These are phyloP conservation scores for Todus mexicanus DNA, from an alignment of 2,797 vertebrate species.

Conservation along the genomic window DNA sequence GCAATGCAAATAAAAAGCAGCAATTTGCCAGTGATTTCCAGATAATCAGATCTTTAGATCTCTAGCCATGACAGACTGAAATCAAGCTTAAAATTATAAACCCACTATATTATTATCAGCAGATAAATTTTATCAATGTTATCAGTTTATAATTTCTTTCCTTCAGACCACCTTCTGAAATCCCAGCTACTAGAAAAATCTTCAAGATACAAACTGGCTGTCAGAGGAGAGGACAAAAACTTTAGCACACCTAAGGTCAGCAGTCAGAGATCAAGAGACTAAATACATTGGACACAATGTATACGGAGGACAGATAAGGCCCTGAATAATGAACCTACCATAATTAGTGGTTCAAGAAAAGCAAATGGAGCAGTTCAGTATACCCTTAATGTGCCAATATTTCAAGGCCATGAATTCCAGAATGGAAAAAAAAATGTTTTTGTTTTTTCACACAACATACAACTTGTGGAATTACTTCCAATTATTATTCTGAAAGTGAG, in stretches of 20 bases:
- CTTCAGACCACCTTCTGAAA: background rate
- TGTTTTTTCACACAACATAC: background rate
- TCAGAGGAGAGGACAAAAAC: background rate
- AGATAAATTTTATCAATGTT: background rate
- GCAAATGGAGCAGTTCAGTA: background rate
- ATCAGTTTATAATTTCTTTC: background rate
- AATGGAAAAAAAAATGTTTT: background rate
- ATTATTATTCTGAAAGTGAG: background rate
- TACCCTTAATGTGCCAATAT: background rate
- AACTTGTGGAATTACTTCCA: background rate
- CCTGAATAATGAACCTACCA: background rate
- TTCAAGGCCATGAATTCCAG: background rate
- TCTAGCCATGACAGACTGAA: background rate
- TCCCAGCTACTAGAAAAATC: background rate
- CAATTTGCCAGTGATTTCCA: background rate
- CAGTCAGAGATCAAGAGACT: background rate
- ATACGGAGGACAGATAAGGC: background rate
- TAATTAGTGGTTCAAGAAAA: background rate
- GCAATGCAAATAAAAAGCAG: background rate
- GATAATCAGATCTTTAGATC: background rate
- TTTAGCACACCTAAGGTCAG: background rate
- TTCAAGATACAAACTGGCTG: background rate
- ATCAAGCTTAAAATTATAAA: background rate
- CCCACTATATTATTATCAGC: background rate
- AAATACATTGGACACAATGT: background rate